phyloP scores from a whole-genome alignment of 2,797 vertebrate species.

The Heteromormyrus szaboi region DNA sequence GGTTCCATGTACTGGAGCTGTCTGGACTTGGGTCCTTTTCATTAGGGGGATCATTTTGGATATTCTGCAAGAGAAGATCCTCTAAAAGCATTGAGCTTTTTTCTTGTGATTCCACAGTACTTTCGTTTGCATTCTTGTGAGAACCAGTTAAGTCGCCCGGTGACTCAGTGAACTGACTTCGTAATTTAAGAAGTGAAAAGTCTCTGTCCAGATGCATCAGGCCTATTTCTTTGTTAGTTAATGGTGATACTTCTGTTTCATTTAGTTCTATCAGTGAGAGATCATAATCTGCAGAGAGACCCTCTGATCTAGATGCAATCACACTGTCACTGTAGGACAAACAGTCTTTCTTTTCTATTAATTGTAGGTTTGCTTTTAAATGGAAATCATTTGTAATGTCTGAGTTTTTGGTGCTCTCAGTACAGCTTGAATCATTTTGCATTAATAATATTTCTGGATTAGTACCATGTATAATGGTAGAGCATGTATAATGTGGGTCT shows the following conservation, averaged over 20 bases:
- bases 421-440: not conserved
- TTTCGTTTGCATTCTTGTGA: not conserved
- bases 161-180: not conserved
- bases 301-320: not conserved
- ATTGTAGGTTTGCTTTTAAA: not conserved
- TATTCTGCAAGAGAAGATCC: not conserved
- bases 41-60: not conserved
- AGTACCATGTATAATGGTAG: not conserved
- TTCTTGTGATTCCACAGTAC: not conserved
- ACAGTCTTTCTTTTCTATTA: not conserved
- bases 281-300: not conserved
- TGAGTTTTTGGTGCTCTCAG: not conserved
- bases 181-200: not conserved
- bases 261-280: not conserved
- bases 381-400: not conserved
- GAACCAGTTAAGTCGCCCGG: not conserved
- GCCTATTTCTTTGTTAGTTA: not conserved
- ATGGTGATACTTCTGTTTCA: not conserved
- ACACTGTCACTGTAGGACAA: not conserved
- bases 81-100: not conserved
- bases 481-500: not conserved
- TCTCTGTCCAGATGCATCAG: not conserved
- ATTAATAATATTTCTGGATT: not conserved
- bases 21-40: conserved; percentile 12
- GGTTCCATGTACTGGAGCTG: conserved; percentile 45